Evolutionary conservation across 2,113 vertebrate genomes (phyloP).

Genomic region (Limanda limanda): DNA sequence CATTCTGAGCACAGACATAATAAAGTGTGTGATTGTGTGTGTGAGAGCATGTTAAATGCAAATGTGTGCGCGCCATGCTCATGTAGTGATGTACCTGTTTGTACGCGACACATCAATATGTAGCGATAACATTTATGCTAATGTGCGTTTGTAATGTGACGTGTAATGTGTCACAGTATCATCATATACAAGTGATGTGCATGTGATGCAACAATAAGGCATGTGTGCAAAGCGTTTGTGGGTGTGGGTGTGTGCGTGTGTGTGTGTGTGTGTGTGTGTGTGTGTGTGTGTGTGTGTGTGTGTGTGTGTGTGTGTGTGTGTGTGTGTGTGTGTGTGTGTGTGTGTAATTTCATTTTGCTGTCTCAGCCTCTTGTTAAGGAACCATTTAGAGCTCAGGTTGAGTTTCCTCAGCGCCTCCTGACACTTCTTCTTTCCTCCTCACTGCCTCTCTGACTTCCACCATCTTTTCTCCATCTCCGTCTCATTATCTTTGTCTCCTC

Average conservation of each 20-base stretch:
- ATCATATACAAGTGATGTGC: background rate
- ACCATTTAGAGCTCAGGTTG: slow-evolving; percentile 75
- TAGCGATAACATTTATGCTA: slow-evolving; percentile 6
- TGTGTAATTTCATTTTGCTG: slow-evolving; percentile 69
- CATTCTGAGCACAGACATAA: too few species aligned
- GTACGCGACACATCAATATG: slow-evolving; percentile 26
- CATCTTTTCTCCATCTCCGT: slow-evolving; percentile 67
- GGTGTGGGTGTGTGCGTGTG: background rate
- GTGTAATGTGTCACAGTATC: background rate
- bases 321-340: slow-evolving; percentile 2
- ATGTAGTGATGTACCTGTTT: slow-evolving; percentile 36
- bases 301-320: background rate
- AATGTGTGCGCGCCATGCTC: background rate
- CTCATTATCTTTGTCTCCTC: slow-evolving; percentile 59
- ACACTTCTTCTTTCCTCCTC: slow-evolving; percentile 61
- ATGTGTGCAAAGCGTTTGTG: slow-evolving; percentile 1
- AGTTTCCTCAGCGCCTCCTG: slow-evolving; percentile 67
- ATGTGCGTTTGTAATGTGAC: background rate
- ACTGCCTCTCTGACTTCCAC: slow-evolving; percentile 59
- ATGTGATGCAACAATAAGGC: background rate
- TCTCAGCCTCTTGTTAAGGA: slow-evolving; percentile 73
- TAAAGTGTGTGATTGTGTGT: slow-evolving; percentile 1
- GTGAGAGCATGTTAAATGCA: too few species aligned
- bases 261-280: slow-evolving; percentile 21
- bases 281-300: background rate